Conservation (phyloP, 2,797 vertebrate genomes). For the Steatocranus sp. region DNA sequence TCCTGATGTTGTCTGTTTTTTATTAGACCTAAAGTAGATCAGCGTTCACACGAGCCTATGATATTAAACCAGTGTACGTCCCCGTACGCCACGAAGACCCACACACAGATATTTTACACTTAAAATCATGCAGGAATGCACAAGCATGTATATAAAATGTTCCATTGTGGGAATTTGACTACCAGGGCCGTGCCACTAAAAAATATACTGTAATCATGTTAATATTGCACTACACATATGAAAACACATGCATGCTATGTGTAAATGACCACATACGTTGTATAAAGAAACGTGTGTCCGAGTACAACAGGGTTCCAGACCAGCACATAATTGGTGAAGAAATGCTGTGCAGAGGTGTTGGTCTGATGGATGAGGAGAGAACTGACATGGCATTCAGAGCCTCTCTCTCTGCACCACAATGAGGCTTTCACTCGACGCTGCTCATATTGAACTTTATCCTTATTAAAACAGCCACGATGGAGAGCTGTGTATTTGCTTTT, state of each 20-base stretch:
- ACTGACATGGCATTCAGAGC: slow-evolving; percentile 31
- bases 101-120: neutral
- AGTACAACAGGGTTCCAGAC: neutral
- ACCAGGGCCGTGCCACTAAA: neutral
- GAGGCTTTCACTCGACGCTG: slow-evolving; percentile 53
- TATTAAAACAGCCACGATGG: slow-evolving; percentile 49
- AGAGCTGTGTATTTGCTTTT: slow-evolving; percentile 58
- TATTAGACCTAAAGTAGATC: slow-evolving; percentile 45
- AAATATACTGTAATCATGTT: neutral
- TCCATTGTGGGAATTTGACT: neutral
- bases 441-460: slow-evolving; percentile 36
- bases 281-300: neutral
- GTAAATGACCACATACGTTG: neutral
- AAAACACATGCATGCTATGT: neutral
- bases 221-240: neutral
- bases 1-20: slow-evolving; percentile 62
- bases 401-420: slow-evolving; percentile 50
- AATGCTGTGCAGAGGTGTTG: slow-evolving; percentile 41
- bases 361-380: slow-evolving; percentile 61
- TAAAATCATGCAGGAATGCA: neutral
- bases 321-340: slow-evolving; percentile 57
- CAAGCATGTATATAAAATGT: neutral
- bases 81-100: neutral
- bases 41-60: slow-evolving; percentile 12
- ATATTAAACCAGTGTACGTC: slow-evolving; percentile 16